Percentiles rank a stretch among this genome's conserved stretches.
phyloP scores from a whole-genome alignment of 1,140 invertebrate species.

The Augochlora pura region DNA sequence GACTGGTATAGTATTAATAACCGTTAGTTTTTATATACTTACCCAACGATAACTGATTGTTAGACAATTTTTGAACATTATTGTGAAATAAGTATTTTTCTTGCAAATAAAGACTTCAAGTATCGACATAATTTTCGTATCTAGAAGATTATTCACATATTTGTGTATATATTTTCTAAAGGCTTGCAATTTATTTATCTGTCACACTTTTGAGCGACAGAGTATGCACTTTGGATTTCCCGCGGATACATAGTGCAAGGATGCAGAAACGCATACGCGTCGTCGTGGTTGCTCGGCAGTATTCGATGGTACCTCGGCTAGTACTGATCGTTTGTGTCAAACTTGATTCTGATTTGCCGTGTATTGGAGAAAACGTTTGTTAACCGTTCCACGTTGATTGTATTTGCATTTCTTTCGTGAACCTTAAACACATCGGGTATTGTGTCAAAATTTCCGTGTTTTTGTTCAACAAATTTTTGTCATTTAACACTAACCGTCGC shows the following conservation, averaged over 20 bases:
- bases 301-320: conserved; percentile 19
- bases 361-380: conserved; percentile 16
- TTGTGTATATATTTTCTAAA: not conserved
- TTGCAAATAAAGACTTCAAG: conserved; percentile 13
- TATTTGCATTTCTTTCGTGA: not conserved
- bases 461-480: not conserved
- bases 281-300: conserved; percentile 21
- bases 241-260: not conserved
- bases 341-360: not conserved
- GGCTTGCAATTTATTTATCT: no score
- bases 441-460: not conserved
- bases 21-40: conserved; percentile 13
- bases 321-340: conserved; percentile 9
- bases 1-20: conserved; percentile 13
- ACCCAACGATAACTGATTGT: conserved; percentile 1
- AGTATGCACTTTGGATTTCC: conserved; percentile 5
- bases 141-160: not conserved
- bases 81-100: conserved; percentile 18
- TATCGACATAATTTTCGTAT: not conserved
- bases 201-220: no score
- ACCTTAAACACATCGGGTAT: not conserved
- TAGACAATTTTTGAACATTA: conserved; percentile 10
- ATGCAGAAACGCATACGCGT: conserved; percentile 9
- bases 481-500: no score
- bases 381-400: not conserved